These are phyloP conservation scores for Babyrousa celebensis DNA, from an alignment of 2,797 vertebrate genomes.

Conservation along the genomic window DNA sequence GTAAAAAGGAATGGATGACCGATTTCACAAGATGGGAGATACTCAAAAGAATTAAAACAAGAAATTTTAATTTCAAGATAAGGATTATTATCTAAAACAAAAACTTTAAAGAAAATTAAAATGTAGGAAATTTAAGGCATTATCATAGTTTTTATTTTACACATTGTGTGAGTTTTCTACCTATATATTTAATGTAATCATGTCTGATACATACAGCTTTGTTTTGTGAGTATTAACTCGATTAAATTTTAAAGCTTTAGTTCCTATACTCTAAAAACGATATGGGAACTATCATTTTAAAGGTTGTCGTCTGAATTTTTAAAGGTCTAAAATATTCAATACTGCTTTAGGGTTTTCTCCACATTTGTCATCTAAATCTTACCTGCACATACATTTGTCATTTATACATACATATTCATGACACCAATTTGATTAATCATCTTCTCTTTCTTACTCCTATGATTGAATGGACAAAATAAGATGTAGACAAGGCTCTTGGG, in stretches of 20 bases:
- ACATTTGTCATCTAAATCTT: constrained; percentile 44
- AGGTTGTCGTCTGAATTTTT: constrained; percentile 50
- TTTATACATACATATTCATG: neutral
- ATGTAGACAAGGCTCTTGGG: neutral
- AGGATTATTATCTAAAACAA: neutral
- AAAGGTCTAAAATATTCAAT: constrained; percentile 3
- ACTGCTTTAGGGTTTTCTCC: constrained; percentile 13
- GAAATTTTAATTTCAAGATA: constrained; percentile 16
- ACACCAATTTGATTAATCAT: constrained; percentile 29
- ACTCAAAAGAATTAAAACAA: neutral
- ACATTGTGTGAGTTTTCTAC: neutral
- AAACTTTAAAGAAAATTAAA: constrained; percentile 19
- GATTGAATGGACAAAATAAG: neutral
- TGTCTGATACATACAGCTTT: neutral
- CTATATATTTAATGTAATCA: neutral
- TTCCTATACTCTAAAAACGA: neutral
- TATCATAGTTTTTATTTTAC: neutral
- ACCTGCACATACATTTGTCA: neutral
- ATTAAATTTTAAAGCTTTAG: constrained; percentile 33
- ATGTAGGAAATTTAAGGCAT: neutral
- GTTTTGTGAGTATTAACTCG: neutral
- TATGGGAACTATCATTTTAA: neutral
- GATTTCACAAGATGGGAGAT: neutral
- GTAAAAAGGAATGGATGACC: neutral
- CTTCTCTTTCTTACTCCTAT: constrained; percentile 16